phyloP scores from a whole-genome alignment of 2,113 vertebrate genomes.

The Sinocyclocheilus grahami region DNA sequence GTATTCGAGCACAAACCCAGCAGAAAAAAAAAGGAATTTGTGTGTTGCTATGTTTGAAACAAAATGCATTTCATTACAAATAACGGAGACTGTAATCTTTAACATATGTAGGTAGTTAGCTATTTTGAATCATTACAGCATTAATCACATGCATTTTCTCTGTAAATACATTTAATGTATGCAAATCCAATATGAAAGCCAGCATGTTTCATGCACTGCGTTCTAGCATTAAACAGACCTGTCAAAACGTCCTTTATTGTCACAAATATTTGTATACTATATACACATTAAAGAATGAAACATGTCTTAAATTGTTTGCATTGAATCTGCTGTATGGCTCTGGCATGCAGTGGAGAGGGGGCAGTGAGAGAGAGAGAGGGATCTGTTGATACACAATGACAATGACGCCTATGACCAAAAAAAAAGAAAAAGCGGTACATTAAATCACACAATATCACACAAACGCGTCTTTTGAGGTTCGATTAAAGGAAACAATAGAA shows the following conservation, averaged over 20 bases:
- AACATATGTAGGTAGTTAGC: too few species aligned
- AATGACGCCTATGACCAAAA: too few species aligned
- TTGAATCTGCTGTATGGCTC: slow-evolving; percentile 60
- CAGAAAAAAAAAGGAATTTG: too few species aligned
- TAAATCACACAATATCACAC: too few species aligned
- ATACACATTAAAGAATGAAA: slow-evolving; percentile 6
- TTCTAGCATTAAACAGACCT: background rate
- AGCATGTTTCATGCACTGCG: slow-evolving; percentile 16
- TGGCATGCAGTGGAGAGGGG: slow-evolving; percentile 66
- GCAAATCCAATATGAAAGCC: slow-evolving; percentile 46
- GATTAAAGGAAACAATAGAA: too few species aligned
- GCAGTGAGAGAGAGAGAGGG: slow-evolving; percentile 51
- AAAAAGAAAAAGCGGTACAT: too few species aligned
- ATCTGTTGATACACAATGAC: too few species aligned
- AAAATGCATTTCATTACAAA: background rate
- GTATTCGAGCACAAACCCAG: background rate
- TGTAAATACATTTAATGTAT: slow-evolving; percentile 50
- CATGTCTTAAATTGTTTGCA: slow-evolving; percentile 18
- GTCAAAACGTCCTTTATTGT: background rate
- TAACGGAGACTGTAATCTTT: background rate
- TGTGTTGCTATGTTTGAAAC: background rate
- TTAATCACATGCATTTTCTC: slow-evolving; percentile 22
- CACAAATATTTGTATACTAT: background rate
- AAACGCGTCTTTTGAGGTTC: too few species aligned
- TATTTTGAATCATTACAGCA: background rate